phyloP scores from a whole-genome alignment of 2,888 invertebrate species.

The Oeneis ivallda region DNA sequence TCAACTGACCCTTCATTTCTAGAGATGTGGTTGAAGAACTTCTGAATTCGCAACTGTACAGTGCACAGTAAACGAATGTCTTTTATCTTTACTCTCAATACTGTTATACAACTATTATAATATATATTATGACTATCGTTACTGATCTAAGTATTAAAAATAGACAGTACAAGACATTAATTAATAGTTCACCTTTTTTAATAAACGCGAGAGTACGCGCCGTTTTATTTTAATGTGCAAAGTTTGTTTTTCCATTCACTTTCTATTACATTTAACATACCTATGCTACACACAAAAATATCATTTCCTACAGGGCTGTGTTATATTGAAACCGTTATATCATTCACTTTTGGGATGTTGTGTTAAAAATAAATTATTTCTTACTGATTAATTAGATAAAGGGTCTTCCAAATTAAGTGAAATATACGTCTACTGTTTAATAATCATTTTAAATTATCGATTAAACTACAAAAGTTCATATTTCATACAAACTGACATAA shows the following conservation, averaged over 20 bases:
- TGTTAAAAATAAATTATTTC: no score
- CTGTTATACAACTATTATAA: conserved; percentile 56
- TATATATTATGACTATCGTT: conserved; percentile 19
- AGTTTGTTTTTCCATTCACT: conserved; percentile 54
- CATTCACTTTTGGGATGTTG: background rate
- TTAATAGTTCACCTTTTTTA: conserved; percentile 73
- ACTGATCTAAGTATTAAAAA: conserved; percentile 48
- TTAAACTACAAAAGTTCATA: no score
- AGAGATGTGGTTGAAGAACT: no score
- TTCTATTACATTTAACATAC: conserved; percentile 24
- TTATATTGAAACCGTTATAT: background rate
- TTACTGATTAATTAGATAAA: no score
- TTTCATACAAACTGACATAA: no score
- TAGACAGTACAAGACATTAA: conserved; percentile 69
- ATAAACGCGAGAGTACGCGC: conserved; percentile 66
- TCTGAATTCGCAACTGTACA: no score
- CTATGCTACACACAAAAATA: conserved; percentile 23
- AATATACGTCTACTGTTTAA: no score
- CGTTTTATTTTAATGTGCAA: conserved; percentile 55
- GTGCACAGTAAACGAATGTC: no score
- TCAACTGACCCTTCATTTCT: no score
- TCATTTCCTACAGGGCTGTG: background rate
- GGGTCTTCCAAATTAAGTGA: no score
- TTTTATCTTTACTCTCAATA: no score
- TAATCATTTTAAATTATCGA: no score